Conservation (phyloP, 2,113 vertebrate genomes). For the Taxidea taxus region DNA sequence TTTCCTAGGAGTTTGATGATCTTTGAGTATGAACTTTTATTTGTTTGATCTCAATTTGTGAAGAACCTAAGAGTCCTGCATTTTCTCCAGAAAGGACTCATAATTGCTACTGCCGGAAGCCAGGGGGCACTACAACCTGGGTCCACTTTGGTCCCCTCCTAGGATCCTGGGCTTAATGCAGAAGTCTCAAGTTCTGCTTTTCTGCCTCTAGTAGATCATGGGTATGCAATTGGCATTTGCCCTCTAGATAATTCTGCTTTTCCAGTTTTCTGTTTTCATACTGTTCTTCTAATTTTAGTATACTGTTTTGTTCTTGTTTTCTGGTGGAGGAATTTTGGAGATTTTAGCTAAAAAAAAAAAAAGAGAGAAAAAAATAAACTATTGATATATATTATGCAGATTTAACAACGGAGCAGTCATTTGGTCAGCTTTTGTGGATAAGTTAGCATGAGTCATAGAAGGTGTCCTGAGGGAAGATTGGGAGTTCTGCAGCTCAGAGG, state of each 20-base stretch:
- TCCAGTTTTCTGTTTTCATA: neutral
- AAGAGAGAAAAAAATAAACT: neutral
- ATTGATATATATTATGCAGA: neutral
- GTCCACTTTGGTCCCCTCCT: neutral
- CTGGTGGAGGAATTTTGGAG: neutral
- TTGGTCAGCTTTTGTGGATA: neutral
- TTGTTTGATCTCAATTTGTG: neutral
- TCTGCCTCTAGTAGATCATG: neutral
- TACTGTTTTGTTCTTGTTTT: neutral
- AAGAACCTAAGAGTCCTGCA: neutral
- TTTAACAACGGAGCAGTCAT: neutral
- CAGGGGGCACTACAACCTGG: slow-evolving; percentile 41
- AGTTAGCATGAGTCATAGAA: neutral
- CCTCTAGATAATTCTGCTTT: neutral
- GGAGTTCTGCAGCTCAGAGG: neutral
- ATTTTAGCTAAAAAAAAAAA: too few species aligned
- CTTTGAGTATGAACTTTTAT: neutral
- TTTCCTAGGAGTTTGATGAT: neutral
- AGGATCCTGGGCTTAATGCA: neutral
- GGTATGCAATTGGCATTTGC: neutral
- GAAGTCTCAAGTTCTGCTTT: neutral
- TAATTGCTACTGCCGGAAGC: neutral
- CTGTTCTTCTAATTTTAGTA: neutral
- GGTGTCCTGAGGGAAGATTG: neutral
- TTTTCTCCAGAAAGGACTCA: slow-evolving; percentile 2